Evolutionary conservation across 2,797 vertebrate species (phyloP).

Genomic region (Varecia variegata): DNA sequence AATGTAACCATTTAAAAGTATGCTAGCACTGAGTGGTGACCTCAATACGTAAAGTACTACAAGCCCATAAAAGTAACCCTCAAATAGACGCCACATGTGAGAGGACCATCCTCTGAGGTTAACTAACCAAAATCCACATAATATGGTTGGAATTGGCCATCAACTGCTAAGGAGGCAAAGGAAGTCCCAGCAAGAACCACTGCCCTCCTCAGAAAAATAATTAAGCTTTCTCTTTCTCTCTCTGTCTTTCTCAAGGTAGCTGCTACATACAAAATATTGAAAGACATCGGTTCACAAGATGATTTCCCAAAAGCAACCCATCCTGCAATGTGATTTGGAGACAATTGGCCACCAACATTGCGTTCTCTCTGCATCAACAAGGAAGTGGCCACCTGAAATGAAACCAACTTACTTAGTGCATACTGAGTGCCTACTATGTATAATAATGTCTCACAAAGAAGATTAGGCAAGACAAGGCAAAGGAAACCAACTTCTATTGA

Average conservation of each 20-base stretch:
- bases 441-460: not conserved
- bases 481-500: not conserved
- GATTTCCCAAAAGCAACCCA: not conserved
- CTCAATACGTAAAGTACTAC: not conserved
- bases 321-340: not conserved
- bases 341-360: not conserved
- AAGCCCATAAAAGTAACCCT: not conserved
- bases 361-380: not conserved
- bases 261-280: not conserved
- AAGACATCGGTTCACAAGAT: not conserved
- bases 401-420: not conserved
- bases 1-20: constrained; percentile 1
- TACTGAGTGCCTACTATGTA: not conserved
- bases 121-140: not conserved
- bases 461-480: not conserved
- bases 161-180: not conserved
- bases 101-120: not conserved
- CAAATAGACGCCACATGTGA: not conserved
- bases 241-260: not conserved
- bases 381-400: not conserved
- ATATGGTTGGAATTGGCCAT: not conserved
- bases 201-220: not conserved
- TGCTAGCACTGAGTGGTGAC: not conserved
- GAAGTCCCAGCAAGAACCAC: not conserved
- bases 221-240: not conserved